Base-by-base conservation (phyloP, 2,888 invertebrate genomes). In the Agrypnus murinus region DNA sequence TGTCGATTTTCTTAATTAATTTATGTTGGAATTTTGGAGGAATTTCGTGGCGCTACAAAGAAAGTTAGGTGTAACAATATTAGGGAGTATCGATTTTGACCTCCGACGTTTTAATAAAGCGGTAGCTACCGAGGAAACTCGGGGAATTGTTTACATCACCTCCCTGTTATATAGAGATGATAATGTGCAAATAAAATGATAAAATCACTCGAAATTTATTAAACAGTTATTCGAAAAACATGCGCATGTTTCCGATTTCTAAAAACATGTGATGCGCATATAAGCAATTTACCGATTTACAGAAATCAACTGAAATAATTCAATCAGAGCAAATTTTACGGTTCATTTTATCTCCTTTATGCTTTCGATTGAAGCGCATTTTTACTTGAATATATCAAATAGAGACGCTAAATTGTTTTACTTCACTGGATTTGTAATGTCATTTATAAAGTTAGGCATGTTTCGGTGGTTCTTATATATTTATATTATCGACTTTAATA, bases 251-350 rank as follows among this genome's bases (percentile, higher is more conserved):
- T 50, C 25, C 31, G 7, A 7, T 10, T 50, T 50, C 31, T 5
- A 12, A 31, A 32, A 7, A 12, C 25, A 4, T 10, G 9, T 12
- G 50, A 15, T 46, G 46, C 3, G 25, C 25, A n/a, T 50, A 50
- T 31, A 31, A 3, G 31, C 50, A 50, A 50, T 50, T 31, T 50
- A 32, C 50, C 19, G 50, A 50, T 50, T 31, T 50, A 12, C 10
- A 25, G 50, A 25, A 31, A 25, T 50, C 31, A 32, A 50, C 50
- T 31, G 50, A 50, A 7, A 50, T 50, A 50, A 50, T 50, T 31
- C 50, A 50, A 50, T 50, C 50, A 32, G 32, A 32, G 50, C n/a
- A 50, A 50, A 50, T 50, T 50, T 50, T 32, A 32, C 50, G 31
- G 12, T 50, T 50, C 50, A 50, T 50, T 50, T 50, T 50, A 12